Conservation (phyloP, 1,140 invertebrate species). For the Nasonia giraulti region DNA sequence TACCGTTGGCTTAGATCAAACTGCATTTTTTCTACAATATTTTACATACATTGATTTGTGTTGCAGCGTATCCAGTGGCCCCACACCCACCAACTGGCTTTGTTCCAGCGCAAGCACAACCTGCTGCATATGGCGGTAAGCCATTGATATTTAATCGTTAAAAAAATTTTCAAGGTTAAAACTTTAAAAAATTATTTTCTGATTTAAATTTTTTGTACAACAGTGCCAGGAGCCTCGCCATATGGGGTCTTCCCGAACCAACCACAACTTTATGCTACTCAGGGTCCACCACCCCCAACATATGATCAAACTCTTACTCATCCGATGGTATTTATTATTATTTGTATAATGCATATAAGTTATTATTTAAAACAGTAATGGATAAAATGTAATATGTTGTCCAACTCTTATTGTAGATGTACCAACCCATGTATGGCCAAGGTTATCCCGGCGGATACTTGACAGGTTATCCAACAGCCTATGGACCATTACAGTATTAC, state of each 20-base stretch:
- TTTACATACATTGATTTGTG: slow-evolving; percentile 61
- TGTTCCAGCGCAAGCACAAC: slow-evolving; percentile 74
- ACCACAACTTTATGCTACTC: slow-evolving; percentile 74
- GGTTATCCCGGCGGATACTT: slow-evolving; percentile 82
- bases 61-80: slow-evolving; percentile 75
- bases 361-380: background rate
- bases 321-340: slow-evolving; percentile 73
- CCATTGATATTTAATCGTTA: slow-evolving; percentile 23
- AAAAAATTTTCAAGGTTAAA: background rate
- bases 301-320: slow-evolving; percentile 80
- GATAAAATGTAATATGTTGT: background rate
- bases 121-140: slow-evolving; percentile 74
- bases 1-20: slow-evolving; percentile 69
- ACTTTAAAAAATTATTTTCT: background rate
- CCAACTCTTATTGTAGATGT: slow-evolving; percentile 75
- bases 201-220: background rate
- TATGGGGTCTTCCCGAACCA: slow-evolving; percentile 79
- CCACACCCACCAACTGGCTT: slow-evolving; percentile 75
- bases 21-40: background rate
- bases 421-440: slow-evolving; percentile 83
- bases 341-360: slow-evolving; percentile 55
- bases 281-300: slow-evolving; percentile 77
- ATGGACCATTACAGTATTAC: slow-evolving; percentile 84
- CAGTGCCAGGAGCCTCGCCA: slow-evolving; percentile 79
- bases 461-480: slow-evolving; percentile 81